A percentile compares a stretch with the other conserved stretches of the same genome.
Evolutionary conservation across 2,888 invertebrate genomes (phyloP).

Genomic region (Dicycla oo): DNA sequence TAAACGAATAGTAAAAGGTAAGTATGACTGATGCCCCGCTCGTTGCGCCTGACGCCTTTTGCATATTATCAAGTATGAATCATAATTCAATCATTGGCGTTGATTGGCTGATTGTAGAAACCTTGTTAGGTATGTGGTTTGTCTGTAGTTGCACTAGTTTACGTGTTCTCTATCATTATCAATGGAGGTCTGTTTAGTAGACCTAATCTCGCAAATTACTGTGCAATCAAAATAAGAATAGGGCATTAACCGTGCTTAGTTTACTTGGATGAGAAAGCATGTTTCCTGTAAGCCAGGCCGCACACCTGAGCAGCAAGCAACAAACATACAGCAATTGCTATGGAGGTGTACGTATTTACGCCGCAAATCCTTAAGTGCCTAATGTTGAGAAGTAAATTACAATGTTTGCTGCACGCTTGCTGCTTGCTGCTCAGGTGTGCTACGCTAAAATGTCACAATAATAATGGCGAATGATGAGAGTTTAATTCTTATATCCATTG

Average conservation of each 20-base stretch:
- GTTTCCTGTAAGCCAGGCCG: not conserved
- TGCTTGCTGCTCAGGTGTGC: too few species aligned
- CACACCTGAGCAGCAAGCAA: too few species aligned
- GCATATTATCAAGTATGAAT: slow-evolving; percentile 58
- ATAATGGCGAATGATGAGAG: too few species aligned
- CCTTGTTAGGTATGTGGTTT: slow-evolving; percentile 39
- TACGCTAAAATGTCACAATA: not conserved
- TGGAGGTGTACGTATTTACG: too few species aligned
- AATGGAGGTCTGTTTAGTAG: slow-evolving; percentile 37
- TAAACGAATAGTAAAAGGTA: slow-evolving; percentile 34
- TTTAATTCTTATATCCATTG: not conserved
- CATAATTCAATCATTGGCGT: slow-evolving; percentile 52
- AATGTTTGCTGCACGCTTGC: too few species aligned
- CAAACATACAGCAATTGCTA: too few species aligned
- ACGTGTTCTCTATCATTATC: slow-evolving; percentile 46
- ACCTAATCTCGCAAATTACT: slow-evolving; percentile 46
- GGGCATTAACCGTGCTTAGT: slow-evolving; percentile 3
- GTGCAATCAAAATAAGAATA: slow-evolving; percentile 44
- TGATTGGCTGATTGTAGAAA: slow-evolving; percentile 44
- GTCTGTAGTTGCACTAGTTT: slow-evolving; percentile 41
- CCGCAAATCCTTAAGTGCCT: too few species aligned
- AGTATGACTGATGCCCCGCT: slow-evolving; percentile 30
- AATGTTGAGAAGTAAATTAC: too few species aligned
- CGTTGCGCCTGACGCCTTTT: slow-evolving; percentile 48
- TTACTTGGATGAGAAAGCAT: slow-evolving; percentile 12